Percentiles rank a stretch among this genome's conserved stretches.
Conservation (phyloP, 2,113 vertebrate species). For the Naja naja region DNA sequence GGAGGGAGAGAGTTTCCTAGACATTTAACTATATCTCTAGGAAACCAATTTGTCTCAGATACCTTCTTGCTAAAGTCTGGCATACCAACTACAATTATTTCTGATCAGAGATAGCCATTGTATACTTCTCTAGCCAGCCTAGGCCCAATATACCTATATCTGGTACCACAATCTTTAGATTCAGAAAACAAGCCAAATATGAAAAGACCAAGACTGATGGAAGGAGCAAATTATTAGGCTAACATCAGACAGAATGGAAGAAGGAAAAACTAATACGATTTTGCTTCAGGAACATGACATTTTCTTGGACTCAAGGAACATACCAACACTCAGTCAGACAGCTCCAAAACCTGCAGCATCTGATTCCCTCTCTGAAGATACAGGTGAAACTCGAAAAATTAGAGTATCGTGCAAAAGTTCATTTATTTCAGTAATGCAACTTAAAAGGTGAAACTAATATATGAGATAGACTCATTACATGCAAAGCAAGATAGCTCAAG, state of each 20-base stretch:
- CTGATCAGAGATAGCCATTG: background rate
- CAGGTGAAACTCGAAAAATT: too few species aligned
- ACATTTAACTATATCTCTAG: background rate
- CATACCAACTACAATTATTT: background rate
- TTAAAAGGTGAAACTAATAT: too few species aligned
- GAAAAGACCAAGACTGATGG: background rate
- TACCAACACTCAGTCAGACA: background rate
- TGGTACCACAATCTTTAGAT: background rate
- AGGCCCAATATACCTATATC: background rate
- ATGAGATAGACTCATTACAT: too few species aligned
- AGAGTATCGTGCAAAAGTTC: too few species aligned
- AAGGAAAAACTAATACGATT: background rate
- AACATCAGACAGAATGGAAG: background rate
- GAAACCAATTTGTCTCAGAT: background rate
- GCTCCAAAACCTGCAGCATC: background rate
- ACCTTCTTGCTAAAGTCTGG: background rate
- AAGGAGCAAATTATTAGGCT: background rate
- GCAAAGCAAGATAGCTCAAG: too few species aligned
- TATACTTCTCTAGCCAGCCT: background rate
- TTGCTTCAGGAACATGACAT: background rate
- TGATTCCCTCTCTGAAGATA: background rate
- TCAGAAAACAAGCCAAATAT: background rate
- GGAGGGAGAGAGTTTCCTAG: background rate
- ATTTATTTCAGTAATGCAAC: too few species aligned
- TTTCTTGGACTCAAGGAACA: background rate